Percentiles rank a stretch among this genome's conserved stretches.
Evolutionary conservation across 2,797 vertebrate genomes (phyloP).

Genomic region (Lagodon rhomboides): DNA sequence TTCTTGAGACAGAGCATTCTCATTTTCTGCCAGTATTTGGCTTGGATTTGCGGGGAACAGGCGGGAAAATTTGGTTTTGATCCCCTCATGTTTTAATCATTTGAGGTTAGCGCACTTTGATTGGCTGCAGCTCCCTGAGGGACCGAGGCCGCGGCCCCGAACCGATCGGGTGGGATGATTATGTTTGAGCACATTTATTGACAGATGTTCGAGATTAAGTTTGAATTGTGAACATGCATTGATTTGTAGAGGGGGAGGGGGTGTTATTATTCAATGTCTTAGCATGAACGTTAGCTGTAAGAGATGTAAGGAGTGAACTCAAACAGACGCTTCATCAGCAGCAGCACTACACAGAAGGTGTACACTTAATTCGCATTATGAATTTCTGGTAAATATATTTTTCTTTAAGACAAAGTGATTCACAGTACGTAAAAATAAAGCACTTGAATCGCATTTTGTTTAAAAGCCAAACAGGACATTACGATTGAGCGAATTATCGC

Average conservation of each 20-base stretch:
- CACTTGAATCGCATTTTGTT: not conserved
- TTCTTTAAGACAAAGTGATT: conserved; percentile 2
- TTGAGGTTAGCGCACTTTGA: conserved; percentile 53
- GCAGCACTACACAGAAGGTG: not conserved
- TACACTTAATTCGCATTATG: not conserved
- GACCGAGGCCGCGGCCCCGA: not conserved
- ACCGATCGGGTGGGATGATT: conserved; percentile 18
- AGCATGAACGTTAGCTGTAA: conserved; percentile 14
- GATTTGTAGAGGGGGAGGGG: conserved; percentile 35
- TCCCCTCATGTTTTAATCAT: conserved; percentile 49
- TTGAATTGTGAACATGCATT: conserved; percentile 50
- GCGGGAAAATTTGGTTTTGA: conserved; percentile 34
- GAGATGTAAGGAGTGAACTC: conserved; percentile 8
- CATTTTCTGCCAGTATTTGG: conserved; percentile 22
- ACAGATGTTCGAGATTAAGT: conserved; percentile 39
- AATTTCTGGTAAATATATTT: not conserved
- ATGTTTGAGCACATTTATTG: conserved; percentile 44
- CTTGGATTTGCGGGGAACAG: conserved; percentile 37
- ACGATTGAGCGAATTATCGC: conserved; percentile 1
- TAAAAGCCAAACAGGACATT: not conserved
- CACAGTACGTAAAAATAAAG: not conserved
- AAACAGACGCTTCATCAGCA: conserved; percentile 18
- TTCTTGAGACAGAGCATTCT: conserved; percentile 7
- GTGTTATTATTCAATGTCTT: conserved; percentile 33
- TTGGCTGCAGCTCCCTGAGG: conserved; percentile 35